A percentile compares a stretch with the other conserved stretches of the same genome.
phyloP scores from a whole-genome alignment of 2,888 invertebrate species.

The Clistopyga incitator region DNA sequence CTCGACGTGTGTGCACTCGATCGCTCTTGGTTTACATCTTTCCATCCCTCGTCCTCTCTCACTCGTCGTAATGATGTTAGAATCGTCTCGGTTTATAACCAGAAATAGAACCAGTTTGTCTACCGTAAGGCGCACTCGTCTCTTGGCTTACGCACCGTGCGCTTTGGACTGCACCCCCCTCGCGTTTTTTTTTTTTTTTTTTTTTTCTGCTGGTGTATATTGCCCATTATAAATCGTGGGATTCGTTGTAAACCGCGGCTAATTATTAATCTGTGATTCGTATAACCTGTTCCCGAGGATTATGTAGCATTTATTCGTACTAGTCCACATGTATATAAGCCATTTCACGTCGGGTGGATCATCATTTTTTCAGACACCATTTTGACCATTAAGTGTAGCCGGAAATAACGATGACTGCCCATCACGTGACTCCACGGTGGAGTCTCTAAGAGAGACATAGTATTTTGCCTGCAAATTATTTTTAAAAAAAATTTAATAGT shows the following conservation, averaged over 20 bases:
- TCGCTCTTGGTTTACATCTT: slow-evolving; percentile 9
- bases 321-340: not conserved
- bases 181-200: slow-evolving; percentile 33
- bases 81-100: slow-evolving; percentile 59
- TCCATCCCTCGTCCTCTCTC: slow-evolving; percentile 40
- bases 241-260: slow-evolving; percentile 71
- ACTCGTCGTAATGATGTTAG: slow-evolving; percentile 49
- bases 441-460: too few species aligned
- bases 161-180: slow-evolving; percentile 40
- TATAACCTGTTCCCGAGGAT: slow-evolving; percentile 66
- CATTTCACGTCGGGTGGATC: not conserved
- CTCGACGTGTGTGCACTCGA: slow-evolving; percentile 10
- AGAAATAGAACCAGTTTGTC: slow-evolving; percentile 71
- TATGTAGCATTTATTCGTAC: slow-evolving; percentile 22
- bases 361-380: too few species aligned
- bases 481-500: too few species aligned
- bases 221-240: slow-evolving; percentile 69
- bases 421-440: too few species aligned
- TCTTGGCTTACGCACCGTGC: slow-evolving; percentile 17
- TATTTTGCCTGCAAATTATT: too few species aligned
- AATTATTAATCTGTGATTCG: slow-evolving; percentile 71
- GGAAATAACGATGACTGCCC: too few species aligned
- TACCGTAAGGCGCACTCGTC: slow-evolving; percentile 62
- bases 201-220: slow-evolving; percentile 50
- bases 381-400: too few species aligned